These are phyloP conservation scores for Aeoliscus strigatus DNA, from an alignment of 2,797 vertebrate species.

Conservation along the genomic window DNA sequence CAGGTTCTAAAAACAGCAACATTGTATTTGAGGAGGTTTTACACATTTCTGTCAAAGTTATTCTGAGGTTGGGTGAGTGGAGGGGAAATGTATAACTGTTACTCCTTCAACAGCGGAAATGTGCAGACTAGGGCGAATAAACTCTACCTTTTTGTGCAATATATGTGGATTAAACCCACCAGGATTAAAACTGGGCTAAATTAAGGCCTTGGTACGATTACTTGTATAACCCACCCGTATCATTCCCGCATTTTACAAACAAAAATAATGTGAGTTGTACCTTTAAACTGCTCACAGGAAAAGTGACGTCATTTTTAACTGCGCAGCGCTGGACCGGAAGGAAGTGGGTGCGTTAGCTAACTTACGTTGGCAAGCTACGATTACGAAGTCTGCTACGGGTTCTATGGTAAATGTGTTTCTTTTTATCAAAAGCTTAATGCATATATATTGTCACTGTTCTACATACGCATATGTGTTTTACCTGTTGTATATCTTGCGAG, in stretches of 20 bases:
- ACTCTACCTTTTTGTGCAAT: not conserved
- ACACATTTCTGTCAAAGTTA: constrained; percentile 3
- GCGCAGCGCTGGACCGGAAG: constrained; percentile 56
- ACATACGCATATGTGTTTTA: accelerated
- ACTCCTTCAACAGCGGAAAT: constrained; percentile 49
- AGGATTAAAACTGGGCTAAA: accelerated
- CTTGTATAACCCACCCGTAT: not conserved
- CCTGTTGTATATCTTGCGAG: not conserved
- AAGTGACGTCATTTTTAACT: constrained; percentile 56
- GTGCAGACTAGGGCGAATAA: not conserved
- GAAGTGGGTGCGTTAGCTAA: constrained; percentile 74
- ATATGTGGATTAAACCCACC: not conserved
- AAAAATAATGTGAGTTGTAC: constrained; percentile 14
- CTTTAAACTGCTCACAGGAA: constrained; percentile 40
- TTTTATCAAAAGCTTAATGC: accelerated
- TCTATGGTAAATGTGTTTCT: constrained; percentile 76
- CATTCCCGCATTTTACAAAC: not conserved
- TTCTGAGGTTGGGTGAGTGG: constrained; percentile 4
- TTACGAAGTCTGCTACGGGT: constrained; percentile 66
- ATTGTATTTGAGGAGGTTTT: not conserved
- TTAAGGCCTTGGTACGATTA: no score
- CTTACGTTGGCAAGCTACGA: constrained; percentile 60
- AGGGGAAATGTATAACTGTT: constrained; percentile 52
- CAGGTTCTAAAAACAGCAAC: not conserved
- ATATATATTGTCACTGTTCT: accelerated